Evolutionary conservation across 1,140 invertebrate genomes (phyloP).

Genomic region (Pachypsylla venusta): DNA sequence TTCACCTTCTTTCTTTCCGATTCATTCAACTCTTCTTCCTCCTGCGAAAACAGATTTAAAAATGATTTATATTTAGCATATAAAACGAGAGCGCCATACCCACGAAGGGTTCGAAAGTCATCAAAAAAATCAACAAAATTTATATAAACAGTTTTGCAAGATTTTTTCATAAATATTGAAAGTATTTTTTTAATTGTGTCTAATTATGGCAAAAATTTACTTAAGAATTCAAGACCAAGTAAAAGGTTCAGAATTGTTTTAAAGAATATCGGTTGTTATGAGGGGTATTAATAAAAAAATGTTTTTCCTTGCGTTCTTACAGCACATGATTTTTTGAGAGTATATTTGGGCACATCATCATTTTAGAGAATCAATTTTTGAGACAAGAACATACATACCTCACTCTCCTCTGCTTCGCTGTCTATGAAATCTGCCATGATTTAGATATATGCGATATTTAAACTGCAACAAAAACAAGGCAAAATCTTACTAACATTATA

Average conservation of each 20-base stretch:
- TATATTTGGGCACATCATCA: not conserved
- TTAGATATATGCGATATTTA: no score
- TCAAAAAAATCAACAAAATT: no score
- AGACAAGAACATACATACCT: constrained; percentile 38
- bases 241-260: not conserved
- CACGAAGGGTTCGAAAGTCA: no score
- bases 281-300: not conserved
- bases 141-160: no score
- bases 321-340: not conserved
- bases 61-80: no score
- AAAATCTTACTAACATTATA: no score
- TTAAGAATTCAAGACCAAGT: not conserved
- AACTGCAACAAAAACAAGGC: no score
- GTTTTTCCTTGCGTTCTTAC: not conserved
- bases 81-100: no score
- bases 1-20: constrained; percentile 46
- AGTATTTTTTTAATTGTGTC: no score
- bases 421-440: constrained; percentile 60
- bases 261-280: not conserved
- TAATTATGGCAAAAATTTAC: not conserved
- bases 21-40: constrained; percentile 47
- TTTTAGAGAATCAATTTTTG: constrained; percentile 3
- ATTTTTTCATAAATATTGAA: no score
- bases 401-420: constrained; percentile 67
- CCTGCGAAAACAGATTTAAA: no score